phyloP scores from a whole-genome alignment of 2,797 vertebrate genomes.

The Amniataba percoides region DNA sequence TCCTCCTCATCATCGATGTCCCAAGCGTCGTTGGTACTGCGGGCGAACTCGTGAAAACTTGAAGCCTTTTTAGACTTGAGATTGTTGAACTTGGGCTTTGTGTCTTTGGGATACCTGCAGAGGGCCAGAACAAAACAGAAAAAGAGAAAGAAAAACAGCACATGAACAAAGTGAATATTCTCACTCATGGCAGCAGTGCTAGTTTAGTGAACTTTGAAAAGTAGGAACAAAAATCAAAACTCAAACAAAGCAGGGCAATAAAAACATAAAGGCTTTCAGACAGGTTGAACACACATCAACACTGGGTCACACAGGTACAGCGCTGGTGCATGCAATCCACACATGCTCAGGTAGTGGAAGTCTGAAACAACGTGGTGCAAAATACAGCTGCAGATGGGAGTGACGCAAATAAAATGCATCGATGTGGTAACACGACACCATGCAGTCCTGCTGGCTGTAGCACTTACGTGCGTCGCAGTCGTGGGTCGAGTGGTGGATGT shows the following conservation, averaged over 20 bases:
- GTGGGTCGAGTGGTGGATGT: conserved; percentile 95
- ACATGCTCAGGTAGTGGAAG: conserved; percentile 19
- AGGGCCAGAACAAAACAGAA: conserved; percentile 23
- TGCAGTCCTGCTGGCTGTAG: conserved; percentile 46
- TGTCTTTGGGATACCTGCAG: conserved; percentile 92
- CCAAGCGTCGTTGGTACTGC: conserved; percentile 97
- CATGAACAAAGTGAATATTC: not conserved
- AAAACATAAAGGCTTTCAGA: conserved; percentile 4
- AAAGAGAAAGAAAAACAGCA: not conserved
- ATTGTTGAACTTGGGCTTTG: conserved; percentile 87
- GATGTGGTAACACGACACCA: conserved; percentile 23
- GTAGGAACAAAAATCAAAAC: not conserved
- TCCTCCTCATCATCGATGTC: conserved; percentile 96
- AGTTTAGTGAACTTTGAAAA: not conserved
- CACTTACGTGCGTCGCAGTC: conserved; percentile 93
- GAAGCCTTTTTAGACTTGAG: conserved; percentile 94
- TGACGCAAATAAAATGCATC: conserved; percentile 13
- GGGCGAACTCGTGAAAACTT: conserved; percentile 97
- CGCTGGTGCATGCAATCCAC: conserved; percentile 36
- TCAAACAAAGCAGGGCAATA: conserved; percentile 4
- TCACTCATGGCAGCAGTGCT: not conserved
- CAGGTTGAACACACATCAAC: not conserved
- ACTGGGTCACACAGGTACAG: conserved; percentile 10
- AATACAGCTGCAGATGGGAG: conserved; percentile 4
- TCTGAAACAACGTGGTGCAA: conserved; percentile 16